These are phyloP conservation scores for Graphium colonna DNA, from an alignment of 2,888 invertebrate species.

Conservation along the genomic window DNA sequence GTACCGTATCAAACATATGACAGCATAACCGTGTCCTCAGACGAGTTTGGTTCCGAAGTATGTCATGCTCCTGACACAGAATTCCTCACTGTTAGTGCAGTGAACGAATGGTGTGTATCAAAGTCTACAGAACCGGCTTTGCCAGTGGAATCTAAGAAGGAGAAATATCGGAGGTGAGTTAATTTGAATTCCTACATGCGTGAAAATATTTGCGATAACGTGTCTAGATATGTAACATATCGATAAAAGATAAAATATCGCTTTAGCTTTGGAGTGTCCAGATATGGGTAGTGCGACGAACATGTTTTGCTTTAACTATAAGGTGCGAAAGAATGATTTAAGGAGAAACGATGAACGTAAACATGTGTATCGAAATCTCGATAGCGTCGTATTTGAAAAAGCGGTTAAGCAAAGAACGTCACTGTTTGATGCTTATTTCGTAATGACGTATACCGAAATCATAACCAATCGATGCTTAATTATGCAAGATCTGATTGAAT, in stretches of 20 bases:
- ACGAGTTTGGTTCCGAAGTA: slow-evolving; percentile 74
- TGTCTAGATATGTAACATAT: slow-evolving; percentile 49
- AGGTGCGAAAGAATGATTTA: neutral
- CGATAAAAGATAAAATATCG: slow-evolving; percentile 59
- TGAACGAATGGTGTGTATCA: slow-evolving; percentile 75
- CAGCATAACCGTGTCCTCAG: slow-evolving; percentile 74
- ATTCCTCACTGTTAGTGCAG: slow-evolving; percentile 74
- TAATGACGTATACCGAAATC: neutral
- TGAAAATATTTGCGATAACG: slow-evolving; percentile 64
- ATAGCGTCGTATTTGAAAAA: neutral
- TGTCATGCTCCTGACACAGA: slow-evolving; percentile 72
- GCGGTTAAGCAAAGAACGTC: neutral
- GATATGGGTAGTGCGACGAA: slow-evolving; percentile 50
- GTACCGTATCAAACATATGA: slow-evolving; percentile 74
- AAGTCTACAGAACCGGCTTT: slow-evolving; percentile 65
- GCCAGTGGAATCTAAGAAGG: slow-evolving; percentile 72
- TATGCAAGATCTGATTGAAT: slow-evolving; percentile 28
- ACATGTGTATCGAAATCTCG: neutral
- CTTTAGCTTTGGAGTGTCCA: slow-evolving; percentile 39
- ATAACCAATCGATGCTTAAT: slow-evolving; percentile 25
- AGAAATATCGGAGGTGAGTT: slow-evolving; percentile 77
- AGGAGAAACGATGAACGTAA: neutral
- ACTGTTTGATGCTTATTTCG: neutral
- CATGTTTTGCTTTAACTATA: slow-evolving; percentile 3
- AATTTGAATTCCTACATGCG: slow-evolving; percentile 44